Conservation (phyloP, 2,888 invertebrate species). For the Nesidiocoris tenuis region DNA sequence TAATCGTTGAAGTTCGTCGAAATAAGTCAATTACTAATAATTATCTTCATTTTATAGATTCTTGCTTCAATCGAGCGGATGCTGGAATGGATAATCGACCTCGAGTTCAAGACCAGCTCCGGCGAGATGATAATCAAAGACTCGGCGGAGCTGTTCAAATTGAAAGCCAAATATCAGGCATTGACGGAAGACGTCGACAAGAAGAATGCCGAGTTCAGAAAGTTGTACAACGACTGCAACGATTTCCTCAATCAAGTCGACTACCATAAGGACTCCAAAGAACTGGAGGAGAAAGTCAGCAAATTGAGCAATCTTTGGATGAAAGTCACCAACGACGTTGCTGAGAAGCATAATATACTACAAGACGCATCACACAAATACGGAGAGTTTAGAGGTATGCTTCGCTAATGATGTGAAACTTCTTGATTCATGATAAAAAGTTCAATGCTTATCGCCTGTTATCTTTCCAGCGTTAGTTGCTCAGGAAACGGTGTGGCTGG, state of each 20-base stretch:
- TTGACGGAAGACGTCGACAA: conserved; percentile 72
- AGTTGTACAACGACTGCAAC: conserved; percentile 54
- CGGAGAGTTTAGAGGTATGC: conserved; percentile 64
- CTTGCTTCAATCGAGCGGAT: conserved; percentile 60
- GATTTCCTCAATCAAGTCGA: conserved; percentile 54
- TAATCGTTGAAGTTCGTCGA: too few relatives aligned
- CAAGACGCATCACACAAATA: conserved; percentile 75
- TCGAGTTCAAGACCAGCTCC: conserved; percentile 65
- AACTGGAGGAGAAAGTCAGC: conserved; percentile 35
- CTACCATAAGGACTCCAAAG: conserved; percentile 31
- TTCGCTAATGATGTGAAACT: not conserved
- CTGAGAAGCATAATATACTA: conserved; percentile 65
- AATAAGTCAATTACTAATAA: too few relatives aligned
- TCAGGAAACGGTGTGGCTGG: conserved; percentile 77
- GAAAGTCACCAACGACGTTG: conserved; percentile 67
- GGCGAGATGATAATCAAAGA: conserved; percentile 60
- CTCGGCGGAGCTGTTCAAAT: conserved; percentile 69
- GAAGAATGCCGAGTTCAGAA: conserved; percentile 56
- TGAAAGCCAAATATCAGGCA: conserved; percentile 68
- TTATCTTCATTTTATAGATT: too few relatives aligned
- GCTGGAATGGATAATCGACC: conserved; percentile 63
- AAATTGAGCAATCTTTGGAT: conserved; percentile 59
- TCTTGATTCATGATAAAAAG: not conserved
- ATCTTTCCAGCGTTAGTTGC: conserved; percentile 67
- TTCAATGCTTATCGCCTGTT: not conserved